A percentile compares a stretch with the other conserved stretches of the same genome.
These are phyloP conservation scores for Dermochelys coriacea DNA, from an alignment of 2,797 vertebrate species.

Conservation along the genomic window DNA sequence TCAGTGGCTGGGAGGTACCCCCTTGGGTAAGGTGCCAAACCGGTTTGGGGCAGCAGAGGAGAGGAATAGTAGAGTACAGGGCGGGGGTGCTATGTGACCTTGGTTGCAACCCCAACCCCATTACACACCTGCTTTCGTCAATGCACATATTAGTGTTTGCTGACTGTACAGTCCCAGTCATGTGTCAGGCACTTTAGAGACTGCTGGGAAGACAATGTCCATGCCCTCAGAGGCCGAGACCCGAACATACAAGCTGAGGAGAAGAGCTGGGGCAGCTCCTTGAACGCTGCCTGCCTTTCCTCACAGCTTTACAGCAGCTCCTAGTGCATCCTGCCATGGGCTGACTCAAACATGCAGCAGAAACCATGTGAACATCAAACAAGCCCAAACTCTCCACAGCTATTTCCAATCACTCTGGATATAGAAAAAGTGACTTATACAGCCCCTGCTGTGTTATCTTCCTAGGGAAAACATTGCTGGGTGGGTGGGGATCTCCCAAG, in stretches of 20 bases:
- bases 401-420: background rate
- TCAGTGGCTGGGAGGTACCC: no score
- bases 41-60: no score
- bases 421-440: no score
- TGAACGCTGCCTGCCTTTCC: background rate
- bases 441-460: background rate
- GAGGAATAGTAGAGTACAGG: no score
- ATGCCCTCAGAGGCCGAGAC: background rate
- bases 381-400: background rate
- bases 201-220: background rate
- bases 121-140: background rate
- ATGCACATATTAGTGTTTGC: background rate
- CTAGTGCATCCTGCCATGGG: background rate
- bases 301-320: background rate
- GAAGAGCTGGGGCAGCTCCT: background rate
- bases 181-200: background rate
- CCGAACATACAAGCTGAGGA: background rate
- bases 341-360: background rate
- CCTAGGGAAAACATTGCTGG: no score
- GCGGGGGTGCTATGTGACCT: no score
- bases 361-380: background rate
- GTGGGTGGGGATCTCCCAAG: no score
- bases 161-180: background rate
- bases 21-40: no score
- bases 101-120: no score